A percentile compares a stretch with the other conserved stretches of the same genome.
These are phyloP conservation scores for Eulithis prunata DNA, from an alignment of 2,888 invertebrate genomes.

Conservation along the genomic window DNA sequence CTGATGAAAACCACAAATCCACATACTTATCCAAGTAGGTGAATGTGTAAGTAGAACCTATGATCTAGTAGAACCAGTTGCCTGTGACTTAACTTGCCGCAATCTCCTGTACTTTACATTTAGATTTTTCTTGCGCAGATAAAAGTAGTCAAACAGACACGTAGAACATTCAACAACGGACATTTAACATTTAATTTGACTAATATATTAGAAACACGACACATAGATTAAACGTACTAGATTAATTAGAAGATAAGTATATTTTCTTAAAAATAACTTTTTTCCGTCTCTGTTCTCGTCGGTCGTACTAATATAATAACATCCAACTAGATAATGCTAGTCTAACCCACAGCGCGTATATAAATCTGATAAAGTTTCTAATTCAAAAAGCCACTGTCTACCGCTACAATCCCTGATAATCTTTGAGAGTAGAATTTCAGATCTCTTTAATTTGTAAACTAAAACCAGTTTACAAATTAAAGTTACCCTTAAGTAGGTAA, in stretches of 20 bases:
- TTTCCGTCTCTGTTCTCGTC: conserved; percentile 23
- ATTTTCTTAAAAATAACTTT: conserved; percentile 19
- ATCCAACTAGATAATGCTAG: conserved; percentile 54
- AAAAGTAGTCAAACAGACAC: conserved; percentile 13
- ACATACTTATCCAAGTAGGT: conserved; percentile 5
- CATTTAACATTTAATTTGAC: conserved; percentile 9
- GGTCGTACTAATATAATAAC: conserved; percentile 29
- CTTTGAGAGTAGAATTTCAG: conserved; percentile 49
- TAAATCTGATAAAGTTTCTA: conserved; percentile 71
- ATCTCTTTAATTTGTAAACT: conserved; percentile 32
- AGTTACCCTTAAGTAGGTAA: conserved; percentile 12
- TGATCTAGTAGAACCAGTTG: neutral
- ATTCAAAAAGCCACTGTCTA: conserved; percentile 73
- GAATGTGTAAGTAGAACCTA: neutral
- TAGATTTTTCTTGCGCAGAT: conserved; percentile 4
- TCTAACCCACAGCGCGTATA: conserved; percentile 69
- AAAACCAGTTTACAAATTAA: conserved; percentile 20
- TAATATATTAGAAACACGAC: conserved; percentile 29
- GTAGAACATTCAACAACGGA: conserved; percentile 6
- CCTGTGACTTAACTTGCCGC: conserved; percentile 1
- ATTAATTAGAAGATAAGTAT: conserved; percentile 4
- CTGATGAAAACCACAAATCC: neutral
- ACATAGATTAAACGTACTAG: conserved; percentile 23
- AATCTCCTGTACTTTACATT: conserved; percentile 1
- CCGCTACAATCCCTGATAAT: conserved; percentile 71